Evolutionary conservation across 2,888 invertebrate species (phyloP).

Genomic region (Tenthredo scrophulariae): DNA sequence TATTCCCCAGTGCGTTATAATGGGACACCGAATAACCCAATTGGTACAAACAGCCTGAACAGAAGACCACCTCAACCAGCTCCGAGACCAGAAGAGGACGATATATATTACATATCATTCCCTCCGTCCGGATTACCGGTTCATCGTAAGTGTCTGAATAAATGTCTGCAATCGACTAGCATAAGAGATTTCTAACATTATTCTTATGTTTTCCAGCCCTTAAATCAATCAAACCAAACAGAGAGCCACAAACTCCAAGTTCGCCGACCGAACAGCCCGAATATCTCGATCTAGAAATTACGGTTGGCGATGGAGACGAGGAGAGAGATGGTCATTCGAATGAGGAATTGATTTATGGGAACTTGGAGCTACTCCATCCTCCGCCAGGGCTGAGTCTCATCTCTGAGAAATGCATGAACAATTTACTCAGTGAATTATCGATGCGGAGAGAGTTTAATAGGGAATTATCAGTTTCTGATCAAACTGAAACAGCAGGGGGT

Average conservation of each 20-base stretch:
- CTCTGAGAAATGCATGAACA: slow-evolving; percentile 67
- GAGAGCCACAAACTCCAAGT: slow-evolving; percentile 70
- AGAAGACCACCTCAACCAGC: slow-evolving; percentile 70
- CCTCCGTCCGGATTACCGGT: slow-evolving; percentile 80
- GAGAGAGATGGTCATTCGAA: slow-evolving; percentile 57
- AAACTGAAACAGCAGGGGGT: background rate
- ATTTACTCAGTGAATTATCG: background rate
- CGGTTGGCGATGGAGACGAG: slow-evolving; percentile 61
- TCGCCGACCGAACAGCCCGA: slow-evolving; percentile 68
- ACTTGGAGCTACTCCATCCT: slow-evolving; percentile 53
- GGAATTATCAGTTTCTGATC: slow-evolving; percentile 41
- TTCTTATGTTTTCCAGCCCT: slow-evolving; percentile 64
- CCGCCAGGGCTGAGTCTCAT: slow-evolving; percentile 71
- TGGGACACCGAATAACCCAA: slow-evolving; percentile 62
- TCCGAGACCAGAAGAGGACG: slow-evolving; percentile 69
- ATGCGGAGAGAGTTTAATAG: slow-evolving; percentile 53
- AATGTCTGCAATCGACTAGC: background rate
- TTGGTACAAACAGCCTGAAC: slow-evolving; percentile 63
- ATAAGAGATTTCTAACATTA: background rate
- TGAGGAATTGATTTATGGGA: slow-evolving; percentile 61
- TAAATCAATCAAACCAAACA: slow-evolving; percentile 65
- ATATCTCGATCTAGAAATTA: slow-evolving; percentile 63
- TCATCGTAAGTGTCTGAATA: slow-evolving; percentile 74
- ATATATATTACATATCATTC: slow-evolving; percentile 80
- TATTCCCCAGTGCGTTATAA: slow-evolving; percentile 66